Conservation (phyloP, 2,888 invertebrate genomes). For the Nebria brevicollis region DNA sequence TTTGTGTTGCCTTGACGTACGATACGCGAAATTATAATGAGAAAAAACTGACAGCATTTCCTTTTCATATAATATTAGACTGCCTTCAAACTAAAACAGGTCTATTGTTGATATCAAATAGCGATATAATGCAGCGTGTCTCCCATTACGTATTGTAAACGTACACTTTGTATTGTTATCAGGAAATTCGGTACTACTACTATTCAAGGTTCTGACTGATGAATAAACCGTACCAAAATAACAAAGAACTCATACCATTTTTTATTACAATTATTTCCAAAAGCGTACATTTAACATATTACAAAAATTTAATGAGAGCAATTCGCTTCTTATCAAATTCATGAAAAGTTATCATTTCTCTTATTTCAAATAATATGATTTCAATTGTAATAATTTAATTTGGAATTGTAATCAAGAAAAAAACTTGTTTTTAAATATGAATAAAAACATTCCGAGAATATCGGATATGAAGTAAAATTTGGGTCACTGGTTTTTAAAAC, state of each 20-base stretch:
- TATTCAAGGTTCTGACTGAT: slow-evolving; percentile 26
- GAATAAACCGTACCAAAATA: slow-evolving; percentile 1
- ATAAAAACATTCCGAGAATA: no score
- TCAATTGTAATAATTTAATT: no score
- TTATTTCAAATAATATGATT: no score
- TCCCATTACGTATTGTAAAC: slow-evolving; percentile 22
- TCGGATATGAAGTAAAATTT: neutral
- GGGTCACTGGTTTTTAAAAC: neutral
- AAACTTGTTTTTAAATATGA: no score
- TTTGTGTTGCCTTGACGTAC: neutral
- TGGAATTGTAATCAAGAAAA: no score
- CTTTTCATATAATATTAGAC: slow-evolving; percentile 34
- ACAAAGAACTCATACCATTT: neutral
- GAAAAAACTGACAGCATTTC: slow-evolving; percentile 26
- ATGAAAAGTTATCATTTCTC: no score
- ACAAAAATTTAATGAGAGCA: no score
- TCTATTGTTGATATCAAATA: slow-evolving; percentile 32
- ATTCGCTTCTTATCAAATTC: no score
- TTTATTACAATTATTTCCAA: neutral
- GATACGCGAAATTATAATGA: neutral
- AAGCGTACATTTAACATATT: no score
- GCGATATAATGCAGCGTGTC: slow-evolving; percentile 35
- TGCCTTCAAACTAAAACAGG: slow-evolving; percentile 13
- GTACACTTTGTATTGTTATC: slow-evolving; percentile 30
- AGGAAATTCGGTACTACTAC: slow-evolving; percentile 32